phyloP scores from a whole-genome alignment of 2,888 invertebrate genomes.

The Mythimna pallens region DNA sequence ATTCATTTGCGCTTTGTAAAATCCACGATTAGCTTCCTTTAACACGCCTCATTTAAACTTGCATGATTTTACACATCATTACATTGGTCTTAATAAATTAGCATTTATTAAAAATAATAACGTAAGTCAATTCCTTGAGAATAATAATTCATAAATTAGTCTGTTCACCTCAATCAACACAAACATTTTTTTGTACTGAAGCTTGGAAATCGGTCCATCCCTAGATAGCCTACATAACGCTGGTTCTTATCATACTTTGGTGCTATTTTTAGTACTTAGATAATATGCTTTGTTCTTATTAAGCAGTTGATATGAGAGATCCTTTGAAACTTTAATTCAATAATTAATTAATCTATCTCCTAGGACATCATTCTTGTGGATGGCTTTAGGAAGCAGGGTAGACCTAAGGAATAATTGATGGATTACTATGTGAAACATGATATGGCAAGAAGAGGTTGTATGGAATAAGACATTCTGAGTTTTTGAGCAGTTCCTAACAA shows the following conservation, averaged over 20 bases:
- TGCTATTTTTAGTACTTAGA: constrained; percentile 7
- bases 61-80: not conserved
- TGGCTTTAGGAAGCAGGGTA: too few relatives aligned
- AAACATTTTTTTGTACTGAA: constrained; percentile 11
- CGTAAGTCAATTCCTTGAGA: not conserved
- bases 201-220: constrained; percentile 3
- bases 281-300: constrained; percentile 16
- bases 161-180: constrained; percentile 1
- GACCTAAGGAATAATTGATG: too few relatives aligned
- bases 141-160: not conserved
- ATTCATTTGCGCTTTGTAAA: too few relatives aligned
- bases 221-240: constrained; percentile 12
- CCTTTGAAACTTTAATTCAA: not conserved
- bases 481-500: not conserved
- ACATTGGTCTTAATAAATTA: not conserved
- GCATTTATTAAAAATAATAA: not conserved
- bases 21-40: not conserved
- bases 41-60: not conserved
- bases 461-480: not conserved
- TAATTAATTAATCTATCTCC: not conserved
- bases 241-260: constrained; percentile 7
- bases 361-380: too few relatives aligned
- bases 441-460: not conserved
- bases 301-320: constrained; percentile 2
- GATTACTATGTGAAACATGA: too few relatives aligned